Evolutionary conservation across 2,113 vertebrate genomes (phyloP), one percentile per base, ranked within the genome.

Genomic region (Albula glossodonta): DNA sequence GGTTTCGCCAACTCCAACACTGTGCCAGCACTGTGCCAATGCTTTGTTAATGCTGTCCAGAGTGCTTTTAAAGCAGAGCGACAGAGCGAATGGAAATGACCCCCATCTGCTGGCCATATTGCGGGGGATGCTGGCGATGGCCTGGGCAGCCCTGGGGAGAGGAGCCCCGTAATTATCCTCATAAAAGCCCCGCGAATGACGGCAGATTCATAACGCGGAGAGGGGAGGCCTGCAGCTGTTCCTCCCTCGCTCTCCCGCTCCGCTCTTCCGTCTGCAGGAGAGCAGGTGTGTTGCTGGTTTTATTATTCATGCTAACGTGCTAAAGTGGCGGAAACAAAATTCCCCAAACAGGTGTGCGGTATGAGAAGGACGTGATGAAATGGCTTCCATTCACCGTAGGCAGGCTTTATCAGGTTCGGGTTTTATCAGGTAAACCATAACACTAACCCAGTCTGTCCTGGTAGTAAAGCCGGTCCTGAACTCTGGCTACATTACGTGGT

Each of bases 91-190:
- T 87, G 86, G 84, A 92, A 92, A 89, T 89, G 60, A 87, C 85
- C 85, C 88, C 88, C 88, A 91, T 91, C 89, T 94, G 88, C 80
- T 92, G 86, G 89, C 50, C 86, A 78, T 89, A 89, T 91, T 93
- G 85, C 88, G 87, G 91, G 83, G 86, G 91, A 84, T 88, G 93
- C 90, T 88, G 51, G 85, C 89, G 87, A 91, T 86, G 50, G 90
- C 89, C 81, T 88, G 89, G 91, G 81, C 84, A 87, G 87, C 86
- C 92, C 77, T 56, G 80, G 80, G 87, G 25, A 91, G 41, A 87
- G 89, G 83, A 83, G 89, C 89, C 80, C 83, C 87, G 86, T 92
- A 92, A 94, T 94, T 93, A 91, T 91, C 88, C 90, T 91, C 88
- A 87, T 56, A 19, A 89, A 91, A 90, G 86, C 85, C 88, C 92